These are phyloP conservation scores for Maniola hyperantus DNA, from an alignment of 2,888 invertebrate genomes.

Conservation along the genomic window DNA sequence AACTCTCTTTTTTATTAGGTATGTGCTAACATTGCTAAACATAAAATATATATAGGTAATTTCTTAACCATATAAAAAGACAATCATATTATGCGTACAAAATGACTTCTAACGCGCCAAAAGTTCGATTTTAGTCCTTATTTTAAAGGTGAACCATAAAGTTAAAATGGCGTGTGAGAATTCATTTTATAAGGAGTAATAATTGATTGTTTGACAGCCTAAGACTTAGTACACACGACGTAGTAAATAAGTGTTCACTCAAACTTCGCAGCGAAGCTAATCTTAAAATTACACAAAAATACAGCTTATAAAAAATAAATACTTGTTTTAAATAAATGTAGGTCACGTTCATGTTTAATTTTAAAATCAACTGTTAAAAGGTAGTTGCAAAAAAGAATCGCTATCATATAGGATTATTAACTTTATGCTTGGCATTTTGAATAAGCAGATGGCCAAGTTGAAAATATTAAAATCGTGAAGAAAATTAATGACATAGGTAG, in stretches of 20 bases:
- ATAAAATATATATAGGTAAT: no score
- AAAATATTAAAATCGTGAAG: not conserved
- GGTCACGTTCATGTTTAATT: not conserved
- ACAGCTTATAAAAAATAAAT: constrained; percentile 36
- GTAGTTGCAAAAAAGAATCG: not conserved
- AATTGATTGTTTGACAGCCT: constrained; percentile 34
- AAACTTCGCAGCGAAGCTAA: constrained; percentile 28
- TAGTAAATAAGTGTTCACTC: constrained; percentile 30
- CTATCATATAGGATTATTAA: not conserved
- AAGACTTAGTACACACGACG: constrained; percentile 39
- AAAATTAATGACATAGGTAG: no score
- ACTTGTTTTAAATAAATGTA: constrained; percentile 28
- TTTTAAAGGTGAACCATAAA: no score
- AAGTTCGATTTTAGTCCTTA: no score
- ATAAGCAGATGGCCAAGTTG: not conserved
- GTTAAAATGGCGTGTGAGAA: no score
- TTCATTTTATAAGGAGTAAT: no score
- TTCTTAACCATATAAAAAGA: constrained; percentile 18
- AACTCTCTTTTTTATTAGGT: not conserved
- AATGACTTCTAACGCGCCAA: no score
- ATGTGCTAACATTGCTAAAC: not conserved
- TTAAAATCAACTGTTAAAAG: not conserved
- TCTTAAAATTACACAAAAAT: constrained; percentile 36
- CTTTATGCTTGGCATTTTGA: not conserved
- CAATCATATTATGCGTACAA: no score